Evolutionary conservation across 2,797 vertebrate species (phyloP).

Genomic region (Eospalax fontanierii): DNA sequence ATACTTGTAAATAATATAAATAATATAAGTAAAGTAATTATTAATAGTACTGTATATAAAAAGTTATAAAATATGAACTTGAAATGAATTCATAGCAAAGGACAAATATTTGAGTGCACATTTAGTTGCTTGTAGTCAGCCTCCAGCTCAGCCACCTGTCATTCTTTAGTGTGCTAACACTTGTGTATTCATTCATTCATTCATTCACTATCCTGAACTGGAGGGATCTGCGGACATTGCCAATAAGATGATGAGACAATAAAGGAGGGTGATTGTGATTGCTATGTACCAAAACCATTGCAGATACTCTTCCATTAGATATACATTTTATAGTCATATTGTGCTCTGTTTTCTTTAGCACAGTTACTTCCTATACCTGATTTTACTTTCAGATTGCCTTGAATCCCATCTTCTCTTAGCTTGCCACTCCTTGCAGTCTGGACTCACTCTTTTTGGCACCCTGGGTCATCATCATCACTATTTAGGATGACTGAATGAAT

Average conservation of each 20-base stretch:
- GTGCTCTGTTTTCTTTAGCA: not conserved
- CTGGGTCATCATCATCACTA: not conserved
- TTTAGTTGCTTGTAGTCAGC: not conserved
- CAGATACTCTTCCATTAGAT: not conserved
- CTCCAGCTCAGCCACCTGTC: not conserved
- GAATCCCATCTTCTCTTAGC: not conserved
- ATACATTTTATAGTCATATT: not conserved
- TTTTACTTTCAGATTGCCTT: not conserved
- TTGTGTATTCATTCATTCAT: not conserved
- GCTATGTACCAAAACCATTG: not conserved
- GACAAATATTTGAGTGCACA: conserved; percentile 3
- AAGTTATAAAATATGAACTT: not conserved
- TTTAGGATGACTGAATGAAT: not conserved
- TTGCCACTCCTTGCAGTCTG: fast-evolving
- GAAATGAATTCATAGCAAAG: not conserved
- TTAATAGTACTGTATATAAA: too few species aligned
- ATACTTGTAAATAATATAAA: not conserved
- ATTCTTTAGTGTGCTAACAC: not conserved
- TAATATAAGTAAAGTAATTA: too few species aligned
- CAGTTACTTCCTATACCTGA: not conserved
- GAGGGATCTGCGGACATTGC: not conserved
- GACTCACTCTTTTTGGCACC: not conserved
- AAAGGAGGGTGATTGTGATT: not conserved
- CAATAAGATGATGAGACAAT: not conserved
- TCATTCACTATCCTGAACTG: not conserved